phyloP scores from a whole-genome alignment of 2,113 vertebrate species.

The Pipa parva region DNA sequence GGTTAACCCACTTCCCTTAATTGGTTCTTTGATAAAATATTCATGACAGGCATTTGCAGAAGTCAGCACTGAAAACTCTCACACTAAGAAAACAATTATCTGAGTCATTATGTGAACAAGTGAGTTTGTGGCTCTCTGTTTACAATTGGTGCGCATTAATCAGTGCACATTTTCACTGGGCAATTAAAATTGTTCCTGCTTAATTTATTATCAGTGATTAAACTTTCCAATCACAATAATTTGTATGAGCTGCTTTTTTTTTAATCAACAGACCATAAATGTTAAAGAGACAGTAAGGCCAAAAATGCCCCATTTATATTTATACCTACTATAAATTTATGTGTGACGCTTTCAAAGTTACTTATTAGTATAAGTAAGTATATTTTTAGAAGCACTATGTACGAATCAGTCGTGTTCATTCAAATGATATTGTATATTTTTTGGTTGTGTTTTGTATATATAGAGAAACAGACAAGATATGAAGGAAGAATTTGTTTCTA shows the following conservation, averaged over 20 bases:
- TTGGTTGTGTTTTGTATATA: too few relatives aligned
- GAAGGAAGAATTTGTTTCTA: too few relatives aligned
- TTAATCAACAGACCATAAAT: not conserved
- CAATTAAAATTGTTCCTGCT: constrained; percentile 5
- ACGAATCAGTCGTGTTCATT: too few relatives aligned
- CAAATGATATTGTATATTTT: too few relatives aligned
- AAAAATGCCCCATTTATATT: too few relatives aligned
- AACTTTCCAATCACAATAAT: not conserved
- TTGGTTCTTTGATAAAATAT: not conserved
- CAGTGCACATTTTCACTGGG: constrained; percentile 11
- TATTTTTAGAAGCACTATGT: too few relatives aligned
- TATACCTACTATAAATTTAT: too few relatives aligned
- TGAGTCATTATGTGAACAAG: constrained; percentile 17
- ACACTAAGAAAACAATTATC: constrained; percentile 20
- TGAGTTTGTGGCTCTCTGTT: not conserved
- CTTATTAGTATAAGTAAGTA: too few relatives aligned
- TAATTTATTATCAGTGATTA: not conserved
- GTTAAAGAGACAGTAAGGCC: too few relatives aligned
- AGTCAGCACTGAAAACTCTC: constrained; percentile 3
- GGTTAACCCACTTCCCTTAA: too few relatives aligned
- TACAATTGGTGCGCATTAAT: not conserved
- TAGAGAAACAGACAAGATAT: too few relatives aligned
- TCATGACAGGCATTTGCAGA: constrained; percentile 5
- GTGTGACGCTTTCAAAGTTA: too few relatives aligned
- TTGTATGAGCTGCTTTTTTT: not conserved